Base-by-base conservation (phyloP, 2,888 invertebrate species). In the Seira ritae region DNA sequence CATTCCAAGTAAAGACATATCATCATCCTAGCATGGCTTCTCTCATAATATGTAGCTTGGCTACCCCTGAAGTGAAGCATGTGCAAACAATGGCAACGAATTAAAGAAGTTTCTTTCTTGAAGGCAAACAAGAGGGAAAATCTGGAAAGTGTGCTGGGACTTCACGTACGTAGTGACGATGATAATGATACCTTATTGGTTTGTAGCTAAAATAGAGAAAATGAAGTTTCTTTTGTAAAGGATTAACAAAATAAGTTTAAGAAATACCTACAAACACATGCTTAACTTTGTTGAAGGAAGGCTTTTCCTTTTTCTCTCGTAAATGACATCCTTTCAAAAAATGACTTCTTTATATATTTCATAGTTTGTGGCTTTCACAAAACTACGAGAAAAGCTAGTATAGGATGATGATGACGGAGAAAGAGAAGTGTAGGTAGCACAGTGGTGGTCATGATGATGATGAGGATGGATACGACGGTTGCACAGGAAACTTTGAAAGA, bases 301-400 rank as follows among this genome's bases (percentile, higher is more conserved):
- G 60, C 72, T 72, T 72, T 72, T 60, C 46, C 37, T 17, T 70
- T 70, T 71, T 71, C 71, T 70, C 20, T 17, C 71, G 17, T 70
- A 70, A 70, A 70, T 70, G 70, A 70, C 60, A 72, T 72, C 60
- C 72, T 72, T 72, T 60, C 62, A 62, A 50, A 23, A 62, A 72
- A 72, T 72, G 72, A 55, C 62, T 72, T 60, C 31, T 50, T 50
- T 68, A 37, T 37, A 37, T 68, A 68, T 68, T 1, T 3, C 23
- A 37, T 31, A 50, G 50, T 50, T 50, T 50, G 50, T n/a, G 50
- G 50, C 50, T 50, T 50, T 50, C 50, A 50, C 50, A 15, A 37
- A 68, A 17, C 46, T 50, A 70, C 24, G 50, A 22, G 23, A 70
- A 23, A 69, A 42, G 10, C n/a, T 17, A n/a, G n/a, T n/a, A n/a